A percentile compares a stretch with the other conserved stretches of the same genome.
Conservation (phyloP, 2,888 invertebrate species). For the Dolichomitus sp. region DNA sequence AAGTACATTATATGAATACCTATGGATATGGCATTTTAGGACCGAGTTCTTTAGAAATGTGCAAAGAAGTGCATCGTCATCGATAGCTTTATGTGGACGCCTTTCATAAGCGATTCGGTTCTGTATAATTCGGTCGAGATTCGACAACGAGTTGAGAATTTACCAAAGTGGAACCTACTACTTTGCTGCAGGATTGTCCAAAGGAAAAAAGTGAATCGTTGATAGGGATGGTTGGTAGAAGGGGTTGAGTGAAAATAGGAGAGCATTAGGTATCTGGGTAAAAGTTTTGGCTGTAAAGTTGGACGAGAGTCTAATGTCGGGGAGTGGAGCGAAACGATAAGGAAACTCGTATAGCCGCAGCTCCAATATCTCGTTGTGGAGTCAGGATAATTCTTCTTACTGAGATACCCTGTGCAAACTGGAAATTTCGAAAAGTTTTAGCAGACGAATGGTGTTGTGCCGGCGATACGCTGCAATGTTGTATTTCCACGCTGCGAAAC, state of each 20-base stretch:
- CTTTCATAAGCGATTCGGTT: slow-evolving; percentile 25
- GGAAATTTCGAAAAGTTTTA: slow-evolving; percentile 9
- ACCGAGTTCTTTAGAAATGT: not conserved
- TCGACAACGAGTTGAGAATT: slow-evolving; percentile 53
- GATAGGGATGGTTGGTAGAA: slow-evolving; percentile 10
- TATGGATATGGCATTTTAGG: not conserved
- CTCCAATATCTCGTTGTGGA: not conserved
- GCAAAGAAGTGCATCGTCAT: slow-evolving; percentile 58
- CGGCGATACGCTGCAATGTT: slow-evolving; percentile 47
- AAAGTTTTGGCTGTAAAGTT: slow-evolving; percentile 60
- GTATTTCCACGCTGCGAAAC: slow-evolving; percentile 36
- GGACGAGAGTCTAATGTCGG: slow-evolving; percentile 45
- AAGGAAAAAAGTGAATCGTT: slow-evolving; percentile 33
- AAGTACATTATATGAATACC: slow-evolving; percentile 46
- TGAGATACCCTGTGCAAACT: not conserved
- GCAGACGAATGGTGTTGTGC: slow-evolving; percentile 43
- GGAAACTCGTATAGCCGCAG: slow-evolving; percentile 32
- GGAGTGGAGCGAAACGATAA: slow-evolving; percentile 66
- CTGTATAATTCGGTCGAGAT: not conserved
- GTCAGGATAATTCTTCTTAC: slow-evolving; percentile 6
- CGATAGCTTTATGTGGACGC: slow-evolving; percentile 49
- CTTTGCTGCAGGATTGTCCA: slow-evolving; percentile 17
- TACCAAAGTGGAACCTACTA: slow-evolving; percentile 32
- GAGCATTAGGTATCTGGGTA: slow-evolving; percentile 66
- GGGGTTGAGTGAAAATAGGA: slow-evolving; percentile 47